These are phyloP conservation scores for Chaunax sp. DNA, from an alignment of 2,797 vertebrate genomes.

Conservation along the genomic window DNA sequence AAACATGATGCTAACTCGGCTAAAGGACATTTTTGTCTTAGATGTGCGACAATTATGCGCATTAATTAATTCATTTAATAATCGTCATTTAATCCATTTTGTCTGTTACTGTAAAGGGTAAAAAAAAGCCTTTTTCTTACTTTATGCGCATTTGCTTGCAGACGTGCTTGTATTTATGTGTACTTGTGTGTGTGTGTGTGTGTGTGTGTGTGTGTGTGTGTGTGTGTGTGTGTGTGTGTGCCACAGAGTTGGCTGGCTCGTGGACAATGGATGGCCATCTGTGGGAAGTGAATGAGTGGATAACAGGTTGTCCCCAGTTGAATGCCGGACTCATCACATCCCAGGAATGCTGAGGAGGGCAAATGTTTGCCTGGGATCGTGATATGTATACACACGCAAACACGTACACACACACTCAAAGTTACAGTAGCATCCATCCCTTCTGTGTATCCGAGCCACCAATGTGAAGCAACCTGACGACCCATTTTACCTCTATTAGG, in stretches of 20 bases:
- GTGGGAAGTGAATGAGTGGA: conserved; percentile 78
- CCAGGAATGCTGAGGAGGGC: conserved; percentile 78
- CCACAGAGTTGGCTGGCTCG: conserved; percentile 24
- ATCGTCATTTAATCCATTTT: too few species aligned
- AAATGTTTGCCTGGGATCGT: conserved; percentile 76
- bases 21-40: too few species aligned
- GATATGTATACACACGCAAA: conserved; percentile 51
- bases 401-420: conserved; percentile 15
- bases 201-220: background rate
- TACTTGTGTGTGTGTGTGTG: conserved; percentile 15
- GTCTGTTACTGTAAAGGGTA: too few species aligned
- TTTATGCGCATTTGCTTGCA: conserved; percentile 28
- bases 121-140: background rate
- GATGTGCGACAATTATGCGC: too few species aligned
- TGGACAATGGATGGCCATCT: conserved; percentile 76
- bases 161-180: conserved; percentile 15
- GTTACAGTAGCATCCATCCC: conserved; percentile 35
- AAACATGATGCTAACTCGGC: too few species aligned
- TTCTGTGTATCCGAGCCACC: conserved; percentile 4
- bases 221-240: background rate
- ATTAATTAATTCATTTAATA: too few species aligned
- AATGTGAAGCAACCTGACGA: background rate
- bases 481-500: background rate
- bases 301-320: conserved; percentile 75
- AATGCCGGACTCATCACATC: conserved; percentile 82